These are phyloP conservation scores for Coccyzus lansbergi DNA, from an alignment of 2,797 vertebrate species.

Conservation along the genomic window DNA sequence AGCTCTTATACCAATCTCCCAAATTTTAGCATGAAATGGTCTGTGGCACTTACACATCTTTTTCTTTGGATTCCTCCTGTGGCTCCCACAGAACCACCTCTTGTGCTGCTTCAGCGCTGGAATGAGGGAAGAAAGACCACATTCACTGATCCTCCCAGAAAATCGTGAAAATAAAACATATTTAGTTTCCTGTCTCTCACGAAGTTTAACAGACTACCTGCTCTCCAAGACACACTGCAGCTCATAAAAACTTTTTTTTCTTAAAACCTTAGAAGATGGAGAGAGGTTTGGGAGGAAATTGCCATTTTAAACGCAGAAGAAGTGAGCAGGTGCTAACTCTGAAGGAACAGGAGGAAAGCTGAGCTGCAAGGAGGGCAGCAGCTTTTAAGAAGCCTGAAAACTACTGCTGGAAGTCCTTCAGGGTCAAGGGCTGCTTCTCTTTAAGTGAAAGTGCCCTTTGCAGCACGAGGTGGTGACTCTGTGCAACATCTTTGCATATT, in stretches of 20 bases:
- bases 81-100: background rate
- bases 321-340: background rate
- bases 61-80: constrained; percentile 55
- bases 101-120: constrained; percentile 41
- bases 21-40: background rate
- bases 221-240: background rate
- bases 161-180: background rate
- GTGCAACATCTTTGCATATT: background rate
- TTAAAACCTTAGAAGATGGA: background rate
- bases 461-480: background rate
- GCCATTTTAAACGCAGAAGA: background rate
- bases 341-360: background rate
- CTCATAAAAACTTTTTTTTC: background rate
- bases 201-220: background rate
- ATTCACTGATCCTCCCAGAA: background rate
- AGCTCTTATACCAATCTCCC: background rate
- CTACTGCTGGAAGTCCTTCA: background rate
- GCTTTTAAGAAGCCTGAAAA: background rate
- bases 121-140: background rate
- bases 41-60: constrained; percentile 53
- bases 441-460: background rate
- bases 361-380: background rate
- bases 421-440: background rate
- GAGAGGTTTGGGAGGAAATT: background rate
- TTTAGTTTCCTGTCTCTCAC: background rate